Base-by-base conservation (phyloP, 2,797 vertebrate species). In the Protosalanx chinensis region DNA sequence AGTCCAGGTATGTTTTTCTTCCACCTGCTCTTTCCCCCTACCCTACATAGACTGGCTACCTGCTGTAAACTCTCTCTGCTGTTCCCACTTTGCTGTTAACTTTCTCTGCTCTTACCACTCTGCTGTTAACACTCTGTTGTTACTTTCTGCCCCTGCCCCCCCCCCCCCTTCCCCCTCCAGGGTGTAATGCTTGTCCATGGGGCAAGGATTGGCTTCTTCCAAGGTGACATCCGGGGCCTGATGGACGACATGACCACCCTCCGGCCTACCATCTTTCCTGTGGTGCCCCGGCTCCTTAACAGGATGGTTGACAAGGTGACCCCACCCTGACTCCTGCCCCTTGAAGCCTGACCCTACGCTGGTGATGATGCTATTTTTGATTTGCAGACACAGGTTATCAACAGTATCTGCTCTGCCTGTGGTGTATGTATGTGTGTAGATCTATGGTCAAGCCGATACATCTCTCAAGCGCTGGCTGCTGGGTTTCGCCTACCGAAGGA, bases 251-350 rank as follows among this genome's bases (percentile, higher is more conserved):
- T 99, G 78, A 96, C 97, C 90, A 85, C 83, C 0, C 91, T 99
- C 74, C 93, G 92, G 65, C 98, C 98, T 16, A 99, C 98, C 0
- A 15, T 99, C 51, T 99, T 99, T 70, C 98, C 98, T 2, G 96
- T 98, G 37, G 97, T 99, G 46, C 98, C 98, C 0, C 94, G 98
- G 37, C 89, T 99, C 33, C 90, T 98, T 79, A 99, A 99, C 88
- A 94, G 98, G 72, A 98, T 99, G 96, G 99, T 97, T 81, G 98
- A 99, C 78, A 95, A 93, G 91, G 98, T 99, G 23, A 59, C 46
- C 5, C 32, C 16, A 30, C 30, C 18, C 29, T 30, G 20, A 60
- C 58, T 23, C 58, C 58, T 6, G 51, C 16, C 51, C 51, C 41
- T 46, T 46, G 10, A 46, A 46, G 10, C 7, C 29, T 30, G 20